Conservation (phyloP, 2,888 invertebrate genomes). For the Mythimna ferrago region DNA sequence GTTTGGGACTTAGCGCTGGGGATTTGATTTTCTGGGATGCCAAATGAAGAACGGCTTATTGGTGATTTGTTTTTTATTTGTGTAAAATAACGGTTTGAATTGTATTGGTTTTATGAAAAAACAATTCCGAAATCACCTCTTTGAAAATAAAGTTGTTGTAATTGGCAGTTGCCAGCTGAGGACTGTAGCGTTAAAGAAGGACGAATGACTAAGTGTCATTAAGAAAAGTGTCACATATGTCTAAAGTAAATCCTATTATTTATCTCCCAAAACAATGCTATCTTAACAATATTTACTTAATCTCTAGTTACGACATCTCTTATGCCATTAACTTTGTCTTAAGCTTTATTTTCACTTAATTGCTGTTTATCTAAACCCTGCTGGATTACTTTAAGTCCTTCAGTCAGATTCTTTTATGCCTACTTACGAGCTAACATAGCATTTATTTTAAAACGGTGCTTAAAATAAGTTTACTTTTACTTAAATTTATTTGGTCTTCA, state of each 20-base stretch:
- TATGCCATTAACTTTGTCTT: constrained; percentile 48
- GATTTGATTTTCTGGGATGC: constrained; percentile 20
- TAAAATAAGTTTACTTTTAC: constrained; percentile 10
- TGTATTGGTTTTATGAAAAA: not conserved
- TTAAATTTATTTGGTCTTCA: constrained; percentile 8
- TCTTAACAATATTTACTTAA: constrained; percentile 28
- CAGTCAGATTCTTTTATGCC: constrained; percentile 46
- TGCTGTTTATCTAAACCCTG: constrained; percentile 52
- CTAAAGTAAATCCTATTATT: constrained; percentile 10
- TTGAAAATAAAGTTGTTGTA: not conserved
- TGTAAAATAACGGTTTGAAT: not conserved
- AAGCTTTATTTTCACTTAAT: constrained; percentile 58
- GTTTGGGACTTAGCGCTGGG: constrained; percentile 15
- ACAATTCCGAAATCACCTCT: not conserved
- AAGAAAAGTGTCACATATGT: constrained; percentile 4
- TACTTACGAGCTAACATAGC: constrained; percentile 33
- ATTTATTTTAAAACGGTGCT: constrained; percentile 35
- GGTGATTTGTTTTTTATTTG: constrained; percentile 26
- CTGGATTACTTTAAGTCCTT: constrained; percentile 46
- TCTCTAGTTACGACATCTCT: constrained; percentile 28
- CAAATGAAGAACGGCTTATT: constrained; percentile 17
- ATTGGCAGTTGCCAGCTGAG: not conserved
- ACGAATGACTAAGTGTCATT: not conserved
- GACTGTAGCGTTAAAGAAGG: not conserved
- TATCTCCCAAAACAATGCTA: constrained; percentile 1